Evolutionary conservation across 2,113 vertebrate species (phyloP), one percentile per base, ranked within the genome.

Genomic region (Dromiciops gliroides): DNA sequence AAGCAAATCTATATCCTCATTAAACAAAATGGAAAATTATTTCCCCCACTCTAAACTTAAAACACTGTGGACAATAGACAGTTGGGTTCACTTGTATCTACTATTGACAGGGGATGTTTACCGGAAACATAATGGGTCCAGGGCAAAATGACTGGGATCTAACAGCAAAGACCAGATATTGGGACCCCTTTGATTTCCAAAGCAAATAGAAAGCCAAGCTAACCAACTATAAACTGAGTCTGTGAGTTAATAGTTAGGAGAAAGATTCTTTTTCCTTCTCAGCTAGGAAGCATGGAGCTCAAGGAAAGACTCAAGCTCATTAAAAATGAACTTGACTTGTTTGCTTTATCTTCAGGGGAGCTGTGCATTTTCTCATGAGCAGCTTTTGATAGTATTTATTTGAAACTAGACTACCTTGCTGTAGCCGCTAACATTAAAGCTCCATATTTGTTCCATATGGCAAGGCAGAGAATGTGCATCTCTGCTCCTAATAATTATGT

Each of bases 401-500:
- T 95, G 24, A 93, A 94, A 48, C 2, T 95, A 23, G 19, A n/a
- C 26, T 91, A 92, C 4, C 11, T 11, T 50, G 25, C 89, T 94
- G 23, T 92, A 92, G 25, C 95, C 26, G 92, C 7, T 44, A 96
- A 89, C 7, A 75, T 90, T 95, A 91, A 97, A 98, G 60, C 12
- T 2, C 90, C 51, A 6, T 88, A n/a, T 52, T 52, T 95, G 10
- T 92, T 92, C 94, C 47, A 48, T 93, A 95, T 89, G 51, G 12
- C 53, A 90, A 97, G 83, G 37, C 47, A 67, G 94, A 48, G 50
- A 51, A 92, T 44, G 93, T 60, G 14, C 31, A 95, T 93, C 11
- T 95, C 67, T 94, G 52, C 28, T 94, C 93, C 4, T 89, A 95
- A 94, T 92, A 96, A 96, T 97, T 96, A 95, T 97, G 96, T 95